Evolutionary conservation across 2,888 invertebrate genomes (phyloP).

Genomic region (Syrphus vitripennis): DNA sequence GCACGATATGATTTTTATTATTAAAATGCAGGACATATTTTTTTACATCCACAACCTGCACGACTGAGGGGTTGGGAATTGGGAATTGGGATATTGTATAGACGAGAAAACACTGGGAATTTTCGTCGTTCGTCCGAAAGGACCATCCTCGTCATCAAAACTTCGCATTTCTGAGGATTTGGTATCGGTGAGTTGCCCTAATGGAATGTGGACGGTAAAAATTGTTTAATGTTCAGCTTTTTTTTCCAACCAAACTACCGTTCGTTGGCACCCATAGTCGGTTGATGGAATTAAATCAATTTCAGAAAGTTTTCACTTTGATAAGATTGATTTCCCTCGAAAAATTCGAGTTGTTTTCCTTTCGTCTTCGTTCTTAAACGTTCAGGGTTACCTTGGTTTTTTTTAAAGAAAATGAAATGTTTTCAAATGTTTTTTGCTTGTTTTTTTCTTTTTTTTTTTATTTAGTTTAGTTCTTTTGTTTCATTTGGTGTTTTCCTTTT

Average conservation of each 20-base stretch:
- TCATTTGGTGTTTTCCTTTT: not conserved
- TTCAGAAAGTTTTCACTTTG: slow-evolving; percentile 25
- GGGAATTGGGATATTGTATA: too few species aligned
- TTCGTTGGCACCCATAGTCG: not conserved
- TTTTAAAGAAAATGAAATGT: not conserved
- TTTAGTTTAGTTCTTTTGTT: not conserved
- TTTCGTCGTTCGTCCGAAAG: slow-evolving; percentile 20
- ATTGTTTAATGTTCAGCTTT: slow-evolving; percentile 61
- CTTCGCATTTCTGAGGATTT: slow-evolving; percentile 30
- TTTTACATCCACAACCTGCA: slow-evolving; percentile 1
- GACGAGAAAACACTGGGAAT: slow-evolving; percentile 20
- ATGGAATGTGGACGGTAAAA: slow-evolving; percentile 59
- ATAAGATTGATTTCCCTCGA: slow-evolving; percentile 9
- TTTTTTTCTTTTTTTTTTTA: not conserved
- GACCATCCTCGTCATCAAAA: slow-evolving; percentile 8
- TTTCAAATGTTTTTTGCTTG: not conserved
- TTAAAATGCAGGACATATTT: slow-evolving; percentile 69
- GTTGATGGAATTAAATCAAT: slow-evolving; percentile 52
- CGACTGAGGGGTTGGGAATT: not conserved
- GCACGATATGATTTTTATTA: slow-evolving; percentile 64
- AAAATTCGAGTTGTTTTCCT: not conserved
- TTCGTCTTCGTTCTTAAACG: too few species aligned
- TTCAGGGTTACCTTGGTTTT: not conserved
- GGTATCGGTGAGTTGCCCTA: slow-evolving; percentile 46
- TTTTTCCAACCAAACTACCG: not conserved